Evolutionary conservation across 2,888 invertebrate genomes (phyloP).

Genomic region (Pseudoips prasinana): DNA sequence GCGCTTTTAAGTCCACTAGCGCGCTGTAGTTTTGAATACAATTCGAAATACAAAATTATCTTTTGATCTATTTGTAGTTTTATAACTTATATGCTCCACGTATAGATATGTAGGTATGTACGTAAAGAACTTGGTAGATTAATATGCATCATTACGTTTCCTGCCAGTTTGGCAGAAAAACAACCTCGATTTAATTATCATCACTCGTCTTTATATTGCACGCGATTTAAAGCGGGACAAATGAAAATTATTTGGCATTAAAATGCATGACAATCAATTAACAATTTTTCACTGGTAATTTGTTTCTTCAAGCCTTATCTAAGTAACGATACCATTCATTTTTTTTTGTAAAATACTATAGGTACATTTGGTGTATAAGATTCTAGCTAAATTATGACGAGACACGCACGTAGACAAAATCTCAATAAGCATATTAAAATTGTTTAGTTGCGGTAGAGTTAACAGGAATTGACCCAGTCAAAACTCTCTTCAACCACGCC

Average conservation of each 20-base stretch:
- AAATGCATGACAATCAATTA: constrained; percentile 25
- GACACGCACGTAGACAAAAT: constrained; percentile 46
- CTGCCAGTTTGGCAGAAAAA: no score
- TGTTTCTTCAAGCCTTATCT: constrained; percentile 18
- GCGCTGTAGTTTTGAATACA: constrained; percentile 25
- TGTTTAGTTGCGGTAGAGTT: constrained; percentile 44
- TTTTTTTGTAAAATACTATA: constrained; percentile 7
- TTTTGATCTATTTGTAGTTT: constrained; percentile 24
- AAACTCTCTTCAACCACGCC: no score
- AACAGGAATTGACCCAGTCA: no score
- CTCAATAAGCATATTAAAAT: constrained; percentile 41
- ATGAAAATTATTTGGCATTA: no score
- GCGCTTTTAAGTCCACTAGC: constrained; percentile 27
- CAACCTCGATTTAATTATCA: background rate
- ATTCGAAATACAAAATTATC: constrained; percentile 19
- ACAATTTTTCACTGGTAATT: constrained; percentile 13
- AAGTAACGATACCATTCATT: constrained; percentile 27
- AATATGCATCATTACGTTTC: no score
- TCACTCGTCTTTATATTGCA: constrained; percentile 15
- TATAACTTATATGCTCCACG: no score
- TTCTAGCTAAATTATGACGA: constrained; percentile 35
- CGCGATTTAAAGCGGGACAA: constrained; percentile 5
- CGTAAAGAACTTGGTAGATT: no score
- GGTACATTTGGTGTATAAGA: constrained; percentile 24
- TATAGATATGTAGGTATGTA: no score